Evolutionary conservation across 1,140 invertebrate species (phyloP).

Genomic region (Nasonia vitripennis): DNA sequence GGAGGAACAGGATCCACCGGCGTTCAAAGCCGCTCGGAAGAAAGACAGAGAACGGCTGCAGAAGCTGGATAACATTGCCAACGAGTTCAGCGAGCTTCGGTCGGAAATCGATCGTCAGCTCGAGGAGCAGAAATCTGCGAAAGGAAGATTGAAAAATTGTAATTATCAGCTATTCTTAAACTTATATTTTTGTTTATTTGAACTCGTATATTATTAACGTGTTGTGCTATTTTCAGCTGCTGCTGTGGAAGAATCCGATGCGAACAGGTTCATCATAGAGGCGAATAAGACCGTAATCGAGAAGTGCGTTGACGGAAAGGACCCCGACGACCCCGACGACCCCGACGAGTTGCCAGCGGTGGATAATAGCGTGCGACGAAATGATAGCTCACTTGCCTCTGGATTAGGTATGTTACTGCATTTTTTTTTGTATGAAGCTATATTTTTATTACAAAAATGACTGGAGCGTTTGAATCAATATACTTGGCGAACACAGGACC

Average conservation of each 20-base stretch:
- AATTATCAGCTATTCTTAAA: neutral
- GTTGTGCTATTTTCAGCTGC: constrained; percentile 13
- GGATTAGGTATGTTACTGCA: constrained; percentile 59
- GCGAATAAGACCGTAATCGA: constrained; percentile 77
- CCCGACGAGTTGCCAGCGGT: constrained; percentile 45
- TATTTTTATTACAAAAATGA: constrained; percentile 6
- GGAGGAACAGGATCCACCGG: constrained; percentile 96
- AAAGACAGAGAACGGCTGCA: constrained; percentile 89
- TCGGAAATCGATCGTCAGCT: constrained; percentile 85
- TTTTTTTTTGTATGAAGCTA: neutral
- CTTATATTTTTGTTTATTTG: neutral
- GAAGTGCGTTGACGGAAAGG: constrained; percentile 66
- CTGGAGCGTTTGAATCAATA: constrained; percentile 7
- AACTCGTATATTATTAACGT: neutral
- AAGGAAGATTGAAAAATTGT: constrained; percentile 65
- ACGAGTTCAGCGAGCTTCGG: constrained; percentile 83
- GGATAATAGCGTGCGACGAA: constrained; percentile 13
- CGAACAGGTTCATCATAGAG: constrained; percentile 77
- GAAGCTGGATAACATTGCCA: constrained; percentile 73
- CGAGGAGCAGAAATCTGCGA: constrained; percentile 77
- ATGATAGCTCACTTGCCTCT: constrained; percentile 51
- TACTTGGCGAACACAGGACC: constrained; percentile 65
- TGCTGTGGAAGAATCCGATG: constrained; percentile 70
- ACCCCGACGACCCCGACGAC: constrained; percentile 59
- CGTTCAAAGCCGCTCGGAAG: constrained; percentile 91